Evolutionary conservation across 2,113 vertebrate genomes (phyloP).

Genomic region (Rissa tridactyla): DNA sequence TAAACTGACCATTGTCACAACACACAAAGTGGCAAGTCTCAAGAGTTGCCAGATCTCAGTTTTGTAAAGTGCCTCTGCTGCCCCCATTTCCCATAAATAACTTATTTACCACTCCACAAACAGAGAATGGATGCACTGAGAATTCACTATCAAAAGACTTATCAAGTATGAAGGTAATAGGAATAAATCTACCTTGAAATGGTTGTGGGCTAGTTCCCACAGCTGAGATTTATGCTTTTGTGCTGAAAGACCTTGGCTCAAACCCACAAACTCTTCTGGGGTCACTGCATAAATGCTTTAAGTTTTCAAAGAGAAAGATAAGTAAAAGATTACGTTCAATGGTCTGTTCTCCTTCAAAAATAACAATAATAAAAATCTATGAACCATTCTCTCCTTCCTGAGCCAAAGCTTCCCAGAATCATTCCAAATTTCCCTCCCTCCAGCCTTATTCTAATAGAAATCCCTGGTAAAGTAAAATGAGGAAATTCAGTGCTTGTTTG

Average conservation of each 20-base stretch:
- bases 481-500: neutral
- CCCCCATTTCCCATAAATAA: neutral
- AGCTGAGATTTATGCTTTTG: neutral
- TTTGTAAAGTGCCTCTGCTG: neutral
- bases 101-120: neutral
- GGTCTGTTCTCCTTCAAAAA: slow-evolving; percentile 13
- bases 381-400: slow-evolving; percentile 29
- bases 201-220: neutral
- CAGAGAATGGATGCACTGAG: neutral
- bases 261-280: neutral
- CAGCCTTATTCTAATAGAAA: slow-evolving; percentile 13
- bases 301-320: slow-evolving; percentile 8
- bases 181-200: neutral
- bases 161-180: neutral
- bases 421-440: neutral
- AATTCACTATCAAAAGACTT: neutral
- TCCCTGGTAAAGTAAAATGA: neutral
- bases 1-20: neutral
- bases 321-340: neutral
- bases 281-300: neutral
- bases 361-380: slow-evolving; percentile 21
- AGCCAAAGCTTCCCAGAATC: slow-evolving; percentile 53
- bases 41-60: neutral
- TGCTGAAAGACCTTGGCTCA: neutral
- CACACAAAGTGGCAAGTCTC: neutral